These are phyloP conservation scores for Polylopha cassiicola DNA, from an alignment of 2,888 invertebrate species.

Conservation along the genomic window DNA sequence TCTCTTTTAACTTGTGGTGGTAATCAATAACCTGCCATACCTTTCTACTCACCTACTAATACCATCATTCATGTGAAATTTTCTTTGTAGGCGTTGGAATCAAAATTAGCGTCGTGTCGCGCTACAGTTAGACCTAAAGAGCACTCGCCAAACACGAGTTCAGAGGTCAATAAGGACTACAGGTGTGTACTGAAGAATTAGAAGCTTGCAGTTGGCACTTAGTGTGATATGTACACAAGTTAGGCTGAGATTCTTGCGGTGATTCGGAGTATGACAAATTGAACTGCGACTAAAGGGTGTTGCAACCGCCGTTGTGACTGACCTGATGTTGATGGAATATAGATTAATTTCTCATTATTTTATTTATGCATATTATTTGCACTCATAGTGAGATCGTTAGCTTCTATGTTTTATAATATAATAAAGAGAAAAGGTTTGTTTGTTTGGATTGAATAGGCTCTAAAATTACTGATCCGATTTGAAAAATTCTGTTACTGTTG, in stretches of 20 bases:
- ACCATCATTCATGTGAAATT: slow-evolving; percentile 71
- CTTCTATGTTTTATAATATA: too few species aligned
- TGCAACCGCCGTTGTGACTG: too few species aligned
- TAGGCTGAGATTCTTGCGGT: slow-evolving; percentile 17
- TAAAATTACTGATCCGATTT: too few species aligned
- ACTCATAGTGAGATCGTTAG: too few species aligned
- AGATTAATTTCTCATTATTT: too few species aligned
- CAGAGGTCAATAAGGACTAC: slow-evolving; percentile 76
- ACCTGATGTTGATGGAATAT: too few species aligned
- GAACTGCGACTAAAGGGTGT: too few species aligned
- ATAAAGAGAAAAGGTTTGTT: too few species aligned
- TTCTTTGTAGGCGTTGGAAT: slow-evolving; percentile 82
- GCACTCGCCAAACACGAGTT: slow-evolving; percentile 67
- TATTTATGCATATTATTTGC: too few species aligned
- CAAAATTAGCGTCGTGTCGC: slow-evolving; percentile 82
- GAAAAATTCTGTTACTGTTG: too few species aligned
- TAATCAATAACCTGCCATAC: too few species aligned
- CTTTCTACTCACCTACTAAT: slow-evolving; percentile 71
- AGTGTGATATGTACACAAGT: slow-evolving; percentile 32
- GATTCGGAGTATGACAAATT: slow-evolving; percentile 14
- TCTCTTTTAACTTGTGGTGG: slow-evolving; percentile 32
- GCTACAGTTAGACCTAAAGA: slow-evolving; percentile 76
- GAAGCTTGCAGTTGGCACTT: slow-evolving; percentile 34
- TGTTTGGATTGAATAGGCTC: too few species aligned
- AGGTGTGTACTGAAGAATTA: slow-evolving; percentile 77